Evolutionary conservation across 2,888 invertebrate genomes (phyloP).

Genomic region (Carcina quercana): DNA sequence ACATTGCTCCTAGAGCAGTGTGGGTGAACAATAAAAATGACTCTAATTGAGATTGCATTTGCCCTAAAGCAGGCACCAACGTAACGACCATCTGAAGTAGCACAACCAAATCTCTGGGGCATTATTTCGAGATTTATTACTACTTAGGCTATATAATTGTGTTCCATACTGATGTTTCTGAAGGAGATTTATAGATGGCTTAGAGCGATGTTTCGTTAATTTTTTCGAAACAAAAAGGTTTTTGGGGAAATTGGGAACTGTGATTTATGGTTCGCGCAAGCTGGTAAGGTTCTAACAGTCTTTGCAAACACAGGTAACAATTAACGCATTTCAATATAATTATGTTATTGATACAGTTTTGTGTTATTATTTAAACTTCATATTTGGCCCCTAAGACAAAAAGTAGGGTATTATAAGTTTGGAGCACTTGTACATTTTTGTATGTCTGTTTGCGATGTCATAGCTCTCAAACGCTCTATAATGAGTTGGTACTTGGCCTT

Average conservation of each 20-base stretch:
- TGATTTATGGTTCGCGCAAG: conserved; percentile 25
- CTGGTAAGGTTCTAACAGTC: too few species aligned
- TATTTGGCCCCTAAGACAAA: too few species aligned
- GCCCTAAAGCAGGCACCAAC: conserved; percentile 38
- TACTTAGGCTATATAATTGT: conserved; percentile 41
- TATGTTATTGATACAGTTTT: too few species aligned
- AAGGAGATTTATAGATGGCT: conserved; percentile 64
- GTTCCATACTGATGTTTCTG: conserved; percentile 47
- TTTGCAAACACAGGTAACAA: too few species aligned
- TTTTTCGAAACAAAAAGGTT: conserved; percentile 27
- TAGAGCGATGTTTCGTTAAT: conserved; percentile 35
- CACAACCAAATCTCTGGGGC: conserved; percentile 45
- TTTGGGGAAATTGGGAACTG: conserved; percentile 18
- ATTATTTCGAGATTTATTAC: conserved; percentile 69
- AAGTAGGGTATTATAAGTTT: too few species aligned
- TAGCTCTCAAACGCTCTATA: too few species aligned
- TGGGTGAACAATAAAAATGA: conserved; percentile 22
- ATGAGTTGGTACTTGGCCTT: too few species aligned
- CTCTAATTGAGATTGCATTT: conserved; percentile 64
- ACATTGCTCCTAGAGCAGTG: too few species aligned
- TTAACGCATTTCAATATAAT: too few species aligned
- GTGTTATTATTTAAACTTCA: too few species aligned
- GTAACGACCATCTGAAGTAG: conserved; percentile 71
- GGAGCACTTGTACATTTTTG: too few species aligned
- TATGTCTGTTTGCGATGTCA: too few species aligned